Evolutionary conservation across 2,113 vertebrate species (phyloP).

Genomic region (Zosterops japonicus): DNA sequence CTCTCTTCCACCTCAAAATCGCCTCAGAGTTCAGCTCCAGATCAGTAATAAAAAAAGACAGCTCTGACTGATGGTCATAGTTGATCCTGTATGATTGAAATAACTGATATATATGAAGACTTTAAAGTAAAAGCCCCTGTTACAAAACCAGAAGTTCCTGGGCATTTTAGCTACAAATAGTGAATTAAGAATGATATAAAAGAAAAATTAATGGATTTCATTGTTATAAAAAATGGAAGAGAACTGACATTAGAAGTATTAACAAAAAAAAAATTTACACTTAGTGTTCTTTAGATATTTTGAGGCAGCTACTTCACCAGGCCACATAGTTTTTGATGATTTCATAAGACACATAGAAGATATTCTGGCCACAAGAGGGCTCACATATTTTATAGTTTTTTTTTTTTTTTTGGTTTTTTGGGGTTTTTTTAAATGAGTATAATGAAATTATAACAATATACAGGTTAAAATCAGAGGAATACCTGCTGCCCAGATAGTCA

Average conservation of each 20-base stretch:
- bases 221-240: background rate
- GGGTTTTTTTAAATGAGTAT: background rate
- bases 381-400: background rate
- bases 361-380: slow-evolving; percentile 50
- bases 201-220: background rate
- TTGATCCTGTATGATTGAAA: background rate
- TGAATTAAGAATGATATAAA: background rate
- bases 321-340: background rate
- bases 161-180: background rate
- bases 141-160: background rate
- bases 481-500: background rate
- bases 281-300: background rate
- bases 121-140: background rate
- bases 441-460: background rate
- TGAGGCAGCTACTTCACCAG: background rate
- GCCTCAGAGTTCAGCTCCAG: background rate
- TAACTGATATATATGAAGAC: background rate
- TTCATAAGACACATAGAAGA: background rate
- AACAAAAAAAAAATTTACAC: background rate
- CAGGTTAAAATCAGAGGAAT: background rate
- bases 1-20: background rate
- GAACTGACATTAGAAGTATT: background rate
- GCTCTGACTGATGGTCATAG: background rate
- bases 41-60: background rate
- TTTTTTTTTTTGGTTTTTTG: no score